phyloP scores from a whole-genome alignment of 2,797 vertebrate genomes.

The Ambastaia sidthimunki region DNA sequence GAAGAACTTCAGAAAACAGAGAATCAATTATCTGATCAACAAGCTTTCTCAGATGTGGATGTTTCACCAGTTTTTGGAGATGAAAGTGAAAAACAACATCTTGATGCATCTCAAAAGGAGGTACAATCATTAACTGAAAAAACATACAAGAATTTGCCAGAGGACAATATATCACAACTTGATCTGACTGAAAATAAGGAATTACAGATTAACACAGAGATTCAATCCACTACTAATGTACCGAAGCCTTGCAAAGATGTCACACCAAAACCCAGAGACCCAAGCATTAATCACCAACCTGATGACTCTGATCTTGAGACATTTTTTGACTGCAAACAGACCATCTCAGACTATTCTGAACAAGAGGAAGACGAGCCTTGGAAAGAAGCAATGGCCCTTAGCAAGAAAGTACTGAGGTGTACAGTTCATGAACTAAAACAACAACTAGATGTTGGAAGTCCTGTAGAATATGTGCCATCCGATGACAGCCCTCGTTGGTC shows the following conservation, averaged over 20 bases:
- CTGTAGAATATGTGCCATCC: background rate
- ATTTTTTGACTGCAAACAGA: conserved; percentile 76
- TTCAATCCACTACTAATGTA: background rate
- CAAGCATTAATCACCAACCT: conserved; percentile 28
- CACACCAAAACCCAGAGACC: conserved; percentile 49
- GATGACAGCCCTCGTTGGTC: conserved; percentile 21
- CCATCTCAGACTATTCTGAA: conserved; percentile 69
- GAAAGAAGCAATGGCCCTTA: conserved; percentile 9
- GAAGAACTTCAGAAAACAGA: conserved; percentile 23
- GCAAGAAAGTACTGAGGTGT: background rate
- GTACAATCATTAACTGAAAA: background rate
- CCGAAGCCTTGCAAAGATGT: conserved; percentile 35
- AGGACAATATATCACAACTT: background rate
- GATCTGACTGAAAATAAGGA: conserved; percentile 21
- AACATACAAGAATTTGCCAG: background rate
- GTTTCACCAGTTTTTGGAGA: background rate
- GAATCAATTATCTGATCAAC: conserved; percentile 9
- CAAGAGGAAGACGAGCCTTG: conserved; percentile 61
- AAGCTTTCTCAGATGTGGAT: background rate
- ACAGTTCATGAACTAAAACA: background rate
- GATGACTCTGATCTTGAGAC: conserved; percentile 70
- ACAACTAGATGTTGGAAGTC: conserved; percentile 18
- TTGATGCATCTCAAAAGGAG: conserved; percentile 2
- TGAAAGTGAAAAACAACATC: background rate
- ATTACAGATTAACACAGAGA: background rate